These are phyloP conservation scores for Penaeus indicus DNA, from an alignment of 1,140 invertebrate species.

Conservation along the genomic window DNA sequence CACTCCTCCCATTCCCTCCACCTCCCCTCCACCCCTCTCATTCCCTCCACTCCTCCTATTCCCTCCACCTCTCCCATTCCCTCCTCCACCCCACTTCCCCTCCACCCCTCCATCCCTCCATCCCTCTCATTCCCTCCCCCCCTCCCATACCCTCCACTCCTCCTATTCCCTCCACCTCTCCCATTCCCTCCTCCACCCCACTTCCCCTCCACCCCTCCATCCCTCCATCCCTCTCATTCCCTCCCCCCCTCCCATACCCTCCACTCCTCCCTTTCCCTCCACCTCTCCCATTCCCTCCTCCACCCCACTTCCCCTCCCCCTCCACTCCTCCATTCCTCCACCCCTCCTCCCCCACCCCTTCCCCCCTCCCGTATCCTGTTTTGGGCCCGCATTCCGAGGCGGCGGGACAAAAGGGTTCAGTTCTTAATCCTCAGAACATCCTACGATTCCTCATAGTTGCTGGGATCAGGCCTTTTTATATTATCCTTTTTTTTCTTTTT, in stretches of 20 bases:
- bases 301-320: background rate
- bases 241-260: background rate
- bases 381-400: background rate
- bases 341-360: background rate
- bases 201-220: too few relatives aligned
- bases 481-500: too few relatives aligned
- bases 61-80: background rate
- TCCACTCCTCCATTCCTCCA: too few relatives aligned
- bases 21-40: background rate
- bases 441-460: too few relatives aligned
- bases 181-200: background rate
- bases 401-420: too few relatives aligned
- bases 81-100: background rate
- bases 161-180: too few relatives aligned
- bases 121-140: background rate
- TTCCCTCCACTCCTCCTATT: background rate
- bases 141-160: background rate
- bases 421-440: too few relatives aligned
- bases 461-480: too few relatives aligned
- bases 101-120: background rate
- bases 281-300: background rate
- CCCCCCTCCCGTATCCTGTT: background rate
- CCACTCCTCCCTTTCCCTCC: background rate
- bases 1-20: background rate
- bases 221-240: background rate